Evolutionary conservation across 23 tunicate species (phyloP), one percentile per base, ranked within the genome.

Genomic region (Trididemnum nubilum): DNA sequence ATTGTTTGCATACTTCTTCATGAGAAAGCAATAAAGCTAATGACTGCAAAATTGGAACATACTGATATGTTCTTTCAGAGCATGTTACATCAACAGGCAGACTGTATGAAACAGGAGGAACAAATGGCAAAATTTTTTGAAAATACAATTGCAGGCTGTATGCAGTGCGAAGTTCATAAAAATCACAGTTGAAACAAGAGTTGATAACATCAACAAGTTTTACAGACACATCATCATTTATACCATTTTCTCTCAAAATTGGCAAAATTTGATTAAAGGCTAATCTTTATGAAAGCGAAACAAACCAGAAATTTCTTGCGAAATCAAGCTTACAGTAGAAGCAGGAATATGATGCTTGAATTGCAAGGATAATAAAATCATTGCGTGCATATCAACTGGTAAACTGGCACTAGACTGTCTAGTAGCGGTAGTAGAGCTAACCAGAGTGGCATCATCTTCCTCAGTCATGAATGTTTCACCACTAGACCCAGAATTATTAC

Each of bases 21-120:
- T 63, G 26, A 22, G 3, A 34, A 36, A 83, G 74, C 60, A 83
- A 35, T n/a, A 36, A 19, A 29, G 36, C 61, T 25, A 83, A 23
- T 36, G 81, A 33, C 21, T 83, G 22, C 2, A 74, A 18, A 25
- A 83, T 83, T 1, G 81, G 71, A 36, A 74, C 35, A 31, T 73
- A 83, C 19, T 73, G 81, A 83, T 12, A 37, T 22, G 30, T 4
- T 9, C 18, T 12, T 18, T 49, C 57, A 9, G 12, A 12, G 18
- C 18, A 9, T 9, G 18, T 9, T 49, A 49, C 12, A 9, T 49
- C 57, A 9, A 18, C 57, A 9, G 57, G 15, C 57, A 49, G 18
- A 49, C 18, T 49, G 15, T 25, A 37, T 19, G 79, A n/a, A 3
- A 37, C 60, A n/a, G 79, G 79, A 15, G 7, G 25, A 73, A 73